Evolutionary conservation across 2,888 invertebrate genomes (phyloP).

Genomic region (Pristionchus mayeri): DNA sequence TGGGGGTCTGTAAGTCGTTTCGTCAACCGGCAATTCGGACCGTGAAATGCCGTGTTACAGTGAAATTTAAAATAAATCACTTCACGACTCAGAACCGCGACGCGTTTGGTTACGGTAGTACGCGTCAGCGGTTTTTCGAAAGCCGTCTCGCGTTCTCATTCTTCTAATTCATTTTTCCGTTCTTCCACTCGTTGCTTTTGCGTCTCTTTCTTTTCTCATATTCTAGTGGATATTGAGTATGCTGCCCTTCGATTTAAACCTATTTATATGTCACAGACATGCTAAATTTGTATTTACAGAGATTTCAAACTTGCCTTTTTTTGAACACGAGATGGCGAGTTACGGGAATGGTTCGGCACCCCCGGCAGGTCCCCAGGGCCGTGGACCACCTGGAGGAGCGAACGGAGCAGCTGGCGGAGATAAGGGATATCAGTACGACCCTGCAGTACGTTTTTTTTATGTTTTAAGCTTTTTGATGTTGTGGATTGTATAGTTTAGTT

Average conservation of each 20-base stretch:
- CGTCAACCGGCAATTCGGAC: too few species aligned
- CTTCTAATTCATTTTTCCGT: not conserved
- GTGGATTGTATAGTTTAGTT: too few species aligned
- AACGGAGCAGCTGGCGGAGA: constrained; percentile 28
- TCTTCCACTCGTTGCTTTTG: not conserved
- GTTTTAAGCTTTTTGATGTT: too few species aligned
- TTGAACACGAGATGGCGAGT: constrained; percentile 39
- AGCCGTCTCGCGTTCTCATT: not conserved
- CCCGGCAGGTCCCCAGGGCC: constrained; percentile 17
- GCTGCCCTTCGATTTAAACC: not conserved
- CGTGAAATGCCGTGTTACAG: too few species aligned
- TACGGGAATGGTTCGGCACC: constrained; percentile 9
- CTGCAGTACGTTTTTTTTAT: constrained; percentile 27
- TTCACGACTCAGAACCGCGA: not conserved
- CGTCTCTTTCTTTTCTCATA: not conserved
- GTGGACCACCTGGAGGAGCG: constrained; percentile 2
- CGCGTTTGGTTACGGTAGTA: not conserved
- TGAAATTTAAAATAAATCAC: not conserved
- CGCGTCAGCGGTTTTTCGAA: constrained; percentile 10
- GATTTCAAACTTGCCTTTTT: constrained; percentile 28
- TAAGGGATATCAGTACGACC: constrained; percentile 44
- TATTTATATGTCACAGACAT: too few species aligned
- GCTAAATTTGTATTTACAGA: not conserved
- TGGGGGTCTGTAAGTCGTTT: too few species aligned
- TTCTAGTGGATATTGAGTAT: not conserved